phyloP scores from a whole-genome alignment of 2,797 vertebrate species.

The Danio jaintianensis region DNA sequence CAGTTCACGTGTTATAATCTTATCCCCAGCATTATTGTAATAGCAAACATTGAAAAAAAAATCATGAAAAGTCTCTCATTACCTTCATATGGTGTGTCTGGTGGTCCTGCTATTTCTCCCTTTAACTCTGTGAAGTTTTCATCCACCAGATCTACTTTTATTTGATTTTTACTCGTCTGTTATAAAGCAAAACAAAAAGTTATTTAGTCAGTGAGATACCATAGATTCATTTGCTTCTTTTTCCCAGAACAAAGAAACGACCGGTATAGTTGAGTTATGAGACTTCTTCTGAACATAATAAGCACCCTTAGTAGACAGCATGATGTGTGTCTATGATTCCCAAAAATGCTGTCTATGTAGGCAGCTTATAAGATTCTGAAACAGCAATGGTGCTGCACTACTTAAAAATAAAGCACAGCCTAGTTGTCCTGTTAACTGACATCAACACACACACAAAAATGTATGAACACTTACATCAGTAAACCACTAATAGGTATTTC shows the following conservation, averaged over 20 bases:
- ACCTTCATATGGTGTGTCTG: constrained; percentile 99
- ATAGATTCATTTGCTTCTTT: background rate
- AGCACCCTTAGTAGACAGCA: background rate
- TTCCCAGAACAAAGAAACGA: constrained; percentile 11
- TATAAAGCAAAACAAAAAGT: constrained; percentile 57
- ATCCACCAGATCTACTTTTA: constrained; percentile 99
- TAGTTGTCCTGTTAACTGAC: background rate
- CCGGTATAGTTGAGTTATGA: background rate
- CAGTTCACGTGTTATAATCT: background rate
- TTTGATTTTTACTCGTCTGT: constrained; percentile 99
- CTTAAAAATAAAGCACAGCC: constrained; percentile 8
- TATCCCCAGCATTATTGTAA: background rate
- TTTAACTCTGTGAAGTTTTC: constrained; percentile 99
- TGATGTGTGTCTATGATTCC: background rate
- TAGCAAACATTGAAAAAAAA: background rate
- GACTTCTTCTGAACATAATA: background rate
- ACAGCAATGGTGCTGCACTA: constrained; percentile 8
- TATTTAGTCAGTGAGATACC: background rate
- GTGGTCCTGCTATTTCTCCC: constrained; percentile 98
- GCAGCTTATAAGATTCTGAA: background rate
- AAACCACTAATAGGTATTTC: background rate
- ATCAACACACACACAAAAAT: background rate
- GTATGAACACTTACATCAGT: background rate
- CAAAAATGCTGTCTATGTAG: background rate
- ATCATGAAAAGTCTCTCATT: constrained; percentile 66